Evolutionary conservation across 1,140 invertebrate genomes (phyloP), one percentile per base, ranked within the genome.

Genomic region (Neocloeon triangulifer): DNA sequence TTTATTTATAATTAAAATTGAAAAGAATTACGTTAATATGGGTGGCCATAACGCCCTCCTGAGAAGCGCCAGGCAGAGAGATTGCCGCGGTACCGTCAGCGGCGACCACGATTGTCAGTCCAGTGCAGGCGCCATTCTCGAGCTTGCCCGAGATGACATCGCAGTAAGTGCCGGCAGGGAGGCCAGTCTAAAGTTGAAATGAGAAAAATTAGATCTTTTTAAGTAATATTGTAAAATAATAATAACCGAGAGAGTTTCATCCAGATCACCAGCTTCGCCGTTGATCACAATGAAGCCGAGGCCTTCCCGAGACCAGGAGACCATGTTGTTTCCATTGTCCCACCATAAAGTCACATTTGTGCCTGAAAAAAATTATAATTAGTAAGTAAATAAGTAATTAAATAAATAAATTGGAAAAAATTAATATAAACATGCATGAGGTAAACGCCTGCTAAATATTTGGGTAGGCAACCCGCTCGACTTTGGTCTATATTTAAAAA

Each of bases 241-340:
- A 37, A 29, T 30, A 44, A 62, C 59, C 37, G 61, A 50, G 5
- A 75, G 41, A 8, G 27, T 55, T 39, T 50, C 40, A 16, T 61
- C 62, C 2, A 77, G 41, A 40, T 69, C 57, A n/a, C 28, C 38
- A 6, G 39, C 44, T 4, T 70, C 62, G 19, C 60, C 62, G 42
- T 78, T 80, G 34, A 81, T 66, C 9, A 69, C 75, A n/a, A 80
- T 48, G 41, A 80, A 80, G 5, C 63, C 76, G 25, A 54, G 54
- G 12, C 56, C 49, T 0, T 71, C 73, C 1, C 76, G 58, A 33
- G 66, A 66, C 52, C 80, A 84, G 2, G 75, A 66, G 36, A 81
- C 79, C 46, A 79, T 72, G 37, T 75, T 65, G 43, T 60, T 59
- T 2, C 59, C 63, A 40, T 77, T 73, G 43, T 66, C 62, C 73